Evolutionary conservation across 1,140 invertebrate genomes (phyloP).

Genomic region (Dendroctonus valens): DNA sequence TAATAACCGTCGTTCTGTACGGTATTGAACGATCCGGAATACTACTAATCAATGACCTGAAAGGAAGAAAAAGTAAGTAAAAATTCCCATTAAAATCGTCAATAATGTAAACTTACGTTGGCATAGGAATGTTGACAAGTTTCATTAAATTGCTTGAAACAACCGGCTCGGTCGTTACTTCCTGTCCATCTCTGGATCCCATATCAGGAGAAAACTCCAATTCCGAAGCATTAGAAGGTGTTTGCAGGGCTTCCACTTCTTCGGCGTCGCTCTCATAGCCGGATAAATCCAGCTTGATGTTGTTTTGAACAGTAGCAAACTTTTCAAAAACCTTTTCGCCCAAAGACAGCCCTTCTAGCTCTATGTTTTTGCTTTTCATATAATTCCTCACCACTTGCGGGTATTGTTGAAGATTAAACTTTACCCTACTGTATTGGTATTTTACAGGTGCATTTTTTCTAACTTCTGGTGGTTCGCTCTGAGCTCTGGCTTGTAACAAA

Average conservation of each 20-base stretch:
- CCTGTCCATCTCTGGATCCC: not conserved
- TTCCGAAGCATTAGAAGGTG: constrained; percentile 67
- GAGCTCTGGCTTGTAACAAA: constrained; percentile 35
- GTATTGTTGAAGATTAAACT: constrained; percentile 69
- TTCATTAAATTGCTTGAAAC: constrained; percentile 42
- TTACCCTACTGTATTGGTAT: constrained; percentile 66
- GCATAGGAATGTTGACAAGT: constrained; percentile 63
- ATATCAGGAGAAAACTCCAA: constrained; percentile 64
- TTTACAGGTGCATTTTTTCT: constrained; percentile 44
- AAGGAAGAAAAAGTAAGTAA: constrained; percentile 8
- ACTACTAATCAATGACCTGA: constrained; percentile 7
- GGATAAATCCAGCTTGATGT: constrained; percentile 37
- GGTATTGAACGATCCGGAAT: constrained; percentile 11
- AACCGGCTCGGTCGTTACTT: not conserved
- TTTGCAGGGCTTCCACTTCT: constrained; percentile 54
- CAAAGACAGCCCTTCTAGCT: constrained; percentile 62
- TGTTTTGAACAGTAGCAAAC: constrained; percentile 35
- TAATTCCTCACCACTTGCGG: constrained; percentile 68
- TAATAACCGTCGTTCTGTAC: constrained; percentile 23
- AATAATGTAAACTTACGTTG: constrained; percentile 50
- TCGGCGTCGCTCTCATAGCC: constrained; percentile 40
- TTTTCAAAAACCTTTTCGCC: constrained; percentile 52
- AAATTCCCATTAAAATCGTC: not conserved
- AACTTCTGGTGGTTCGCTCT: constrained; percentile 44
- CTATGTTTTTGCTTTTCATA: constrained; percentile 69